Base-by-base conservation (phyloP, 2,113 vertebrate genomes). In the Oxygymnocypris stewartii region DNA sequence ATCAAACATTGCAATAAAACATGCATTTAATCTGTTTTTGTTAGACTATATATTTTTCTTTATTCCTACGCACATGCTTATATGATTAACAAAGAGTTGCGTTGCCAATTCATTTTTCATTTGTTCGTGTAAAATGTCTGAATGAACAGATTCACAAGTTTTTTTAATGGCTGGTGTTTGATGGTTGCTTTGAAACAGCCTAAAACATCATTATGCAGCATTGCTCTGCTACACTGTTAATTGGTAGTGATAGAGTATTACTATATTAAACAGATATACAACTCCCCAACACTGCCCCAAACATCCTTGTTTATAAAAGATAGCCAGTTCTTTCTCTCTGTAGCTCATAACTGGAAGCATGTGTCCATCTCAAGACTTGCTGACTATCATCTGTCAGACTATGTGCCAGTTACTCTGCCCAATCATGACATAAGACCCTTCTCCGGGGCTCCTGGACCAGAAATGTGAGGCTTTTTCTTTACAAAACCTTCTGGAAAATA, bases 401-500 rank as follows among this genome's bases (percentile, higher is more conserved):
- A n/a, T 86, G 78, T 25, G 16, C 57, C 82, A 83, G 37, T 57
- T 23, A 63, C 78, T 87, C 87, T 47, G 87, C 74, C 79, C 59
- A 86, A 80, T 65, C 37, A 65, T 81, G 59, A 81, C 59, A 65
- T 20, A 81, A 49, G 42, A 12, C 16, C 12, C 7, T 23, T 8
- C 14, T 67, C 16, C 42, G 4, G 2, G 12, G 20, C 86, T 59
- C 76, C 74, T 88, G 80, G 81, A 69, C 47, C 20, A n/a, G 40
- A 84, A 88, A 80, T 90, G 84, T 87, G 59, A 59, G 25, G 18
- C 14, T 42, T 84, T n/a, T 78, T 28, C 74, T 59, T 63, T 47
- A 88, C 85, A 71, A 92, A 93, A 92, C 89, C 88, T 92, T 90
- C 87, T 87, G 89, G 89, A 92, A 92, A 93, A 93, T 90, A 73